Percentiles rank a stretch among this genome's conserved stretches.
phyloP scores from a whole-genome alignment of 2,888 invertebrate species.

The Hydriomena furcata region DNA sequence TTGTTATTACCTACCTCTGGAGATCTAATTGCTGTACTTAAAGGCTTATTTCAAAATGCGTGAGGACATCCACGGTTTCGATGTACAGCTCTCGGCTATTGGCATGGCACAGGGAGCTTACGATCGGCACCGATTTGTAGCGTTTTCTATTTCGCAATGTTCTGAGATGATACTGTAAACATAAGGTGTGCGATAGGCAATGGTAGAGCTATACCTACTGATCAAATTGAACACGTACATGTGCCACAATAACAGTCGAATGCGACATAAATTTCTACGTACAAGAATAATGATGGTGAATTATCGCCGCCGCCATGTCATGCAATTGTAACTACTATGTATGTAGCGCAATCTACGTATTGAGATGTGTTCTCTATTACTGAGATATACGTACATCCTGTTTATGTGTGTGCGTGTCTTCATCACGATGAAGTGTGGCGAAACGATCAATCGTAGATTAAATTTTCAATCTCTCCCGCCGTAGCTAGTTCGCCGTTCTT shows the following conservation, averaged over 20 bases:
- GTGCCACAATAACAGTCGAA: conserved; percentile 14
- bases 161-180: too few species aligned
- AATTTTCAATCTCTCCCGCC: too few species aligned
- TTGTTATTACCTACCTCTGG: conserved; percentile 41
- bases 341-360: conserved; percentile 52
- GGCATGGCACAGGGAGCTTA: not conserved
- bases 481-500: too few species aligned
- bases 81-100: conserved; percentile 20
- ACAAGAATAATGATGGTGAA: conserved; percentile 63
- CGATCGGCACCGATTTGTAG: too few species aligned
- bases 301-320: conserved; percentile 59
- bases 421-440: not conserved
- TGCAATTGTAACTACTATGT: conserved; percentile 65
- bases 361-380: conserved; percentile 42
- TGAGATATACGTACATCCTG: conserved; percentile 54
- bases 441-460: not conserved
- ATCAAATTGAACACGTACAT: not conserved
- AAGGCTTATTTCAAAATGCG: conserved; percentile 38
- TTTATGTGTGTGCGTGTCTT: too few species aligned
- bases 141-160: too few species aligned
- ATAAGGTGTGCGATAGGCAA: too few species aligned
- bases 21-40: conserved; percentile 39
- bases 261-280: conserved; percentile 49
- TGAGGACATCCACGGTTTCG: conserved; percentile 39
- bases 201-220: not conserved